A percentile compares a stretch with the other conserved stretches of the same genome.
Conservation (phyloP, 2,888 invertebrate genomes). For the Eupithecia subumbrata region DNA sequence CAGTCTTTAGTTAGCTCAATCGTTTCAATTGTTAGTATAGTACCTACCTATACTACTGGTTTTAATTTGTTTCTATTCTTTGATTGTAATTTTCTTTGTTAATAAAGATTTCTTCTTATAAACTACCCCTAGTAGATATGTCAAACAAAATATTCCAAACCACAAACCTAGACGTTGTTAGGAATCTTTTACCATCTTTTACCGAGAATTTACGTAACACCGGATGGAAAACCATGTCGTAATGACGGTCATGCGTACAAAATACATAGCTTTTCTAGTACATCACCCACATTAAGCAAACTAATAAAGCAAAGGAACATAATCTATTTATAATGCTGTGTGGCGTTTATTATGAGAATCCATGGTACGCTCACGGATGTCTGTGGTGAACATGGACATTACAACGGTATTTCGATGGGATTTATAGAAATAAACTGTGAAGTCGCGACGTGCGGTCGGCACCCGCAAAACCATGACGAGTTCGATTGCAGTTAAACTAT, state of each 20-base stretch:
- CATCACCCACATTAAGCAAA: constrained; percentile 22
- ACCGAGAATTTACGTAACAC: constrained; percentile 5
- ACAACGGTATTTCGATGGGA: constrained; percentile 29
- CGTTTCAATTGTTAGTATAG: no score
- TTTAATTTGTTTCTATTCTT: no score
- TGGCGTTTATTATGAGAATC: constrained; percentile 28
- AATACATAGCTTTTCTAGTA: constrained; percentile 14
- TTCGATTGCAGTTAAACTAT: neutral
- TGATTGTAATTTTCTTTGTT: no score
- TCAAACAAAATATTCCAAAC: neutral
- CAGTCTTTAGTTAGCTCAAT: no score
- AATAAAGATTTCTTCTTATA: neutral
- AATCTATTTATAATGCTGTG: constrained; percentile 43
- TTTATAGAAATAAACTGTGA: constrained; percentile 31
- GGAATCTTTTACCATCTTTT: neutral
- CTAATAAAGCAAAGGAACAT: constrained; percentile 27
- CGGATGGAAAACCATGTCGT: constrained; percentile 18
- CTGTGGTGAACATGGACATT: constrained; percentile 34
- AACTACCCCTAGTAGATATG: neutral
- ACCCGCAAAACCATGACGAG: neutral
- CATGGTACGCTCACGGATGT: constrained; percentile 32
- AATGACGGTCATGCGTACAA: constrained; percentile 17
- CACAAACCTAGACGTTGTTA: neutral
- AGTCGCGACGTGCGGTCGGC: neutral
- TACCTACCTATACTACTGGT: no score